Evolutionary conservation across 2,797 vertebrate genomes (phyloP).

Genomic region (Lycodopsis pacificus): DNA sequence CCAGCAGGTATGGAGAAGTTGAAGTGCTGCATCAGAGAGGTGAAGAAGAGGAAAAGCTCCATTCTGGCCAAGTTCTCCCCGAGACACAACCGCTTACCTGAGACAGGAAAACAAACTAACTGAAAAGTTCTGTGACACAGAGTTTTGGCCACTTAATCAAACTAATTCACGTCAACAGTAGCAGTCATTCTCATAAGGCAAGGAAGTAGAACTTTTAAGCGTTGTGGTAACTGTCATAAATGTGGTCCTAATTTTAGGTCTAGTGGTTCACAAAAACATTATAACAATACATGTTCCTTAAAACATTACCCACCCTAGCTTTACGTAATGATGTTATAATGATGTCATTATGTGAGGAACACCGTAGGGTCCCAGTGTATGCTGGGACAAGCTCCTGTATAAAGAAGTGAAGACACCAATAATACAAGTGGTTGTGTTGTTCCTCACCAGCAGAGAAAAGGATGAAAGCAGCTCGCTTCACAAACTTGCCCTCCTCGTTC

Average conservation of each 20-base stretch:
- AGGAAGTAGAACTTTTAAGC: too few relatives aligned
- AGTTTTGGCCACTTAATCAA: conserved; percentile 77
- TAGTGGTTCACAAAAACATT: background rate
- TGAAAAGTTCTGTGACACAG: background rate
- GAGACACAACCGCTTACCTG: conserved; percentile 80
- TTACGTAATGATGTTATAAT: too few relatives aligned
- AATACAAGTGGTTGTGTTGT: accelerated
- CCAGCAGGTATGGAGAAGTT: background rate
- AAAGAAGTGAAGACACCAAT: background rate
- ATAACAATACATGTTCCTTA: too few relatives aligned
- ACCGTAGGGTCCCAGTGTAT: background rate
- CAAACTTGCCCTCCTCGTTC: conserved; percentile 84
- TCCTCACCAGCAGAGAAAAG: conserved; percentile 87
- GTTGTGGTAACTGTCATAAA: too few relatives aligned
- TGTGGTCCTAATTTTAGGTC: too few relatives aligned
- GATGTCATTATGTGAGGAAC: background rate
- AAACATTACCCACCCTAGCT: too few relatives aligned
- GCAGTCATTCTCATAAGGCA: background rate
- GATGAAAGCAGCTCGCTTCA: conserved; percentile 82
- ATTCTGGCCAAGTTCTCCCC: conserved; percentile 73
- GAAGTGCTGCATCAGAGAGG: conserved; percentile 69
- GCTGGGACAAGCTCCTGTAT: background rate
- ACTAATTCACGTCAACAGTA: background rate
- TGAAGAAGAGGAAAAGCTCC: conserved; percentile 78
- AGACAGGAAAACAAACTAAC: conserved; percentile 64